Conservation (phyloP, 2,113 vertebrate genomes). For the Alethe diademata region DNA sequence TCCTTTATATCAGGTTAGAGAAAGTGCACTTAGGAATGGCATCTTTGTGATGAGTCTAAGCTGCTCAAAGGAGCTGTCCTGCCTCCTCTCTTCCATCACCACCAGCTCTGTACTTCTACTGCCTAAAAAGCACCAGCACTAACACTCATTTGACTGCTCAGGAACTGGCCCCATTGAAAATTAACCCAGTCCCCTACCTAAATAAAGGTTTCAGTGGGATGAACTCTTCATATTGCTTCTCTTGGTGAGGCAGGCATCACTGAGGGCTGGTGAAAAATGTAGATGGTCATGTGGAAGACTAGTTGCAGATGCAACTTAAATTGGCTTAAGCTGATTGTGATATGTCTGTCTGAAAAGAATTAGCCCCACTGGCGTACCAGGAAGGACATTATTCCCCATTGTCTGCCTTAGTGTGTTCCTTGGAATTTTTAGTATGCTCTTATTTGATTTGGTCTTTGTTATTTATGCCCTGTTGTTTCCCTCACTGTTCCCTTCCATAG, state of each 20-base stretch:
- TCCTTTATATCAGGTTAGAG: background rate
- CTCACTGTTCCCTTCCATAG: background rate
- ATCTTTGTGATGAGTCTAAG: background rate
- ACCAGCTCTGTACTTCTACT: background rate
- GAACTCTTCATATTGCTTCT: background rate
- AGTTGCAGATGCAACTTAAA: background rate
- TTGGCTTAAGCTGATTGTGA: background rate
- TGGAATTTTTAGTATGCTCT: background rate
- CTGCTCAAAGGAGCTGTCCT: background rate
- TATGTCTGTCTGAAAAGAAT: background rate
- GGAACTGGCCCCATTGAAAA: background rate
- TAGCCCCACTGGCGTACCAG: background rate
- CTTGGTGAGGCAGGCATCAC: background rate
- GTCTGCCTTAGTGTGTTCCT: background rate
- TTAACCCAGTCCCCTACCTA: background rate
- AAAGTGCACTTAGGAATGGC: background rate
- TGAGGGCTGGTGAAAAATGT: background rate
- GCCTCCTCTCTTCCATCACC: background rate
- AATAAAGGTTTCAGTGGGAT: background rate
- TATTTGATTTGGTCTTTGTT: background rate
- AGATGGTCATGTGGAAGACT: background rate
- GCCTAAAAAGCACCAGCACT: slow-evolving; percentile 10
- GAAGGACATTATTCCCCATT: background rate
- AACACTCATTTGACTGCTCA: background rate
- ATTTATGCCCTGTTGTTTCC: background rate